phyloP scores from a whole-genome alignment of 2,113 vertebrate species.

The Oncorhynchus clarkii region DNA sequence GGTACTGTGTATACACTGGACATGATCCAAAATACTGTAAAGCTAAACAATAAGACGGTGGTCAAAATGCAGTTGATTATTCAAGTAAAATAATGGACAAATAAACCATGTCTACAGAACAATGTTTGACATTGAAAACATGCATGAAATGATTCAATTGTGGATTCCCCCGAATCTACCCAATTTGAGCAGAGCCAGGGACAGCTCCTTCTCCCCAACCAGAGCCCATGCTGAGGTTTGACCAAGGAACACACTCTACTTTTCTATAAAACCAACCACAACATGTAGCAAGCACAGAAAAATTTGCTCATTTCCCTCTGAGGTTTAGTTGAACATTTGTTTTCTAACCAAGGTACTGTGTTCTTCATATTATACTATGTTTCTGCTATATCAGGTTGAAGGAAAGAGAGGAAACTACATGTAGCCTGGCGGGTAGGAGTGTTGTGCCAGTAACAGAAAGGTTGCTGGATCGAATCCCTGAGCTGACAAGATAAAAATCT shows the following conservation, averaged over 20 bases:
- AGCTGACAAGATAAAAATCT: too few species aligned
- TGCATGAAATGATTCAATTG: not conserved
- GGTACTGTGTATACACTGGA: too few species aligned
- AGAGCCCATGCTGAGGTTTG: not conserved
- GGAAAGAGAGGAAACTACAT: not conserved
- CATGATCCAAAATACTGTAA: too few species aligned
- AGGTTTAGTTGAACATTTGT: slow-evolving; percentile 8
- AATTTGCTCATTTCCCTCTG: slow-evolving; percentile 46
- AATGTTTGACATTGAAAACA: not conserved
- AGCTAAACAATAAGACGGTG: too few species aligned
- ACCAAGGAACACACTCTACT: not conserved
- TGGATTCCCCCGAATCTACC: not conserved
- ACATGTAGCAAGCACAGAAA: slow-evolving; percentile 38
- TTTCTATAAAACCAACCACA: slow-evolving; percentile 29
- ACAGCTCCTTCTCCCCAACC: not conserved
- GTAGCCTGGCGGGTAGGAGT: too few species aligned
- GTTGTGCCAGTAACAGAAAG: too few species aligned
- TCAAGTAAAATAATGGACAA: not conserved
- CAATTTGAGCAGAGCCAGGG: not conserved
- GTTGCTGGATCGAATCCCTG: too few species aligned
- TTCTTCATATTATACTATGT: not conserved
- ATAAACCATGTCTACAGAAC: not conserved
- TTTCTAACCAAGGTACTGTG: not conserved
- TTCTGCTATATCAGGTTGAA: not conserved
- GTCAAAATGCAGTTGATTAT: not conserved